Evolutionary conservation across 2,797 vertebrate species (phyloP), one percentile per base, ranked within the genome.

Genomic region (Sarcoramphus papa): DNA sequence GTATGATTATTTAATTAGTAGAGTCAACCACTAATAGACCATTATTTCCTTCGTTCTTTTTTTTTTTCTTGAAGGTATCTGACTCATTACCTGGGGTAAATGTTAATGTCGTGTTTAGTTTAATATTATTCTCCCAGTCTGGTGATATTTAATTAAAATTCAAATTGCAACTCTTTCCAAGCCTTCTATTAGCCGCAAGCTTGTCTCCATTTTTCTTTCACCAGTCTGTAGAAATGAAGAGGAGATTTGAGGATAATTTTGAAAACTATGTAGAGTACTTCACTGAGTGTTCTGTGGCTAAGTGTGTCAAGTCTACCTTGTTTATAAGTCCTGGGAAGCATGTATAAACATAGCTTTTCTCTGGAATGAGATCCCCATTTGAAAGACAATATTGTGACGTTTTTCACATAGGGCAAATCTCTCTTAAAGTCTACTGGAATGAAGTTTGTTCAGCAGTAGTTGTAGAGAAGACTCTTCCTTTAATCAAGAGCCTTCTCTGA

Each of bases 21-120:
- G 67, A 81, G 76, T 84, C 76, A 84, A 21, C 69, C 45, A 50
- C 78, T 94, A 84, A 93, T 56, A 85, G 65, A 63, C 28, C 19
- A 69, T 95, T 93, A 86, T 92, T 85, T 86, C 69, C 74, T 56
- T 53, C 3, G 62, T 54, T 41, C 2, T 30, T 16, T 35, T 8
- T 64, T 74, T 12, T 37, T 40, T 72, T 57, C n/a, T 60, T 91
- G 81, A 85, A 78, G 59, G 40, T 81, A 75, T 85, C 68, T 96
- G 93, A 95, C 69, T 93, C 82, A 92, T 92, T 93, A 91, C 28
- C 69, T 92, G 40, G 65, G 33, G 40, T 88, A 85, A 88, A 95
- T 85, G 80, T 69, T 95, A 86, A 91, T 92, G 64, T 75, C 35
- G 45, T 94, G 20, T 91, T 95, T 94, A 89, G 93, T 87, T 91